phyloP scores from a whole-genome alignment of 2,113 vertebrate species.

The Osmerus eperlanus region DNA sequence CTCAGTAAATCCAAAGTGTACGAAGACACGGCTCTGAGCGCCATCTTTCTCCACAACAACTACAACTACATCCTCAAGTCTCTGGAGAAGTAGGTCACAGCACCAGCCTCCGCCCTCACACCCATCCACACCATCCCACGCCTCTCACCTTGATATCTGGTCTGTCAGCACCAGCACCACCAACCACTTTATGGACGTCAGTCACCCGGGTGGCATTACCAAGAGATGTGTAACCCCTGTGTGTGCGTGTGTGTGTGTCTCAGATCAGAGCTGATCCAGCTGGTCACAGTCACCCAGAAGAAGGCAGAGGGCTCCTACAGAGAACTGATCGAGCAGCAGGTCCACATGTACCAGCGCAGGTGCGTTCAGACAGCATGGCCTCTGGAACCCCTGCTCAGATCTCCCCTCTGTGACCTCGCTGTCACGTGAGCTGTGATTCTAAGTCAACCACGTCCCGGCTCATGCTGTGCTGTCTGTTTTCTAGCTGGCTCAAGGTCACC shows the following conservation, averaged over 20 bases:
- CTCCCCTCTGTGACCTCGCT: background rate
- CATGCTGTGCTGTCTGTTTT: background rate
- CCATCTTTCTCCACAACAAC: slow-evolving; percentile 97
- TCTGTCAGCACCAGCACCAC: too few species aligned
- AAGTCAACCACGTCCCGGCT: too few species aligned
- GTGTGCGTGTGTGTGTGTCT: slow-evolving; percentile 9
- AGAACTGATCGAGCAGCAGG: slow-evolving; percentile 92
- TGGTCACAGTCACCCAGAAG: slow-evolving; percentile 94
- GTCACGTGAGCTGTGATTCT: background rate
- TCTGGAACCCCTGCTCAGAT: background rate
- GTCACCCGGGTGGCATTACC: background rate
- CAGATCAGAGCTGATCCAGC: slow-evolving; percentile 95
- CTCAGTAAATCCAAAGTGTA: slow-evolving; percentile 98
- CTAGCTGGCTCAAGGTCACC: slow-evolving; percentile 89
- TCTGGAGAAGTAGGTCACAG: slow-evolving; percentile 86
- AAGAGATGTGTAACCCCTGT: background rate
- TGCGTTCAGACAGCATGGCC: slow-evolving; percentile 32
- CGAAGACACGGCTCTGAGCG: slow-evolving; percentile 90
- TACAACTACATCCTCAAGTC: slow-evolving; percentile 99
- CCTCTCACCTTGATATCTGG: too few species aligned
- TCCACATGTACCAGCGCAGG: slow-evolving; percentile 93
- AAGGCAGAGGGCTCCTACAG: slow-evolving; percentile 84
- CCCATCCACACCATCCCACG: background rate
- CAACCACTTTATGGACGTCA: background rate
- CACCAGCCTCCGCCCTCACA: background rate